Conservation (phyloP, 2,888 invertebrate genomes). For the Synergus umbraculus region DNA sequence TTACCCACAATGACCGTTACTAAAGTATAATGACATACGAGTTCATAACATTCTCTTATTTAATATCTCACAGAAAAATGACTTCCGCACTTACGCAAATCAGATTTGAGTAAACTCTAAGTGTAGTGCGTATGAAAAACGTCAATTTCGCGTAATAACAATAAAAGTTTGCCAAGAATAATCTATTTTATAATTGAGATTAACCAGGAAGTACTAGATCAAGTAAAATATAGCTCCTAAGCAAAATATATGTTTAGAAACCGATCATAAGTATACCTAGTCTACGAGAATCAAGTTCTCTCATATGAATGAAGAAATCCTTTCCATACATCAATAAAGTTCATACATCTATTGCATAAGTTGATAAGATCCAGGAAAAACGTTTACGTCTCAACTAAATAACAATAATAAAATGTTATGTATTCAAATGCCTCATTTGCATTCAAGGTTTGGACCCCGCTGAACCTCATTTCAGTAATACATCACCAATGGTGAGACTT, state of each 20-base stretch:
- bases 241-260: background rate
- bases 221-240: background rate
- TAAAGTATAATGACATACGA: conserved; percentile 2
- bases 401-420: no score
- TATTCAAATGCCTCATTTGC: background rate
- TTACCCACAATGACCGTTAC: background rate
- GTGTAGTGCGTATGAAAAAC: background rate
- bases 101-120: background rate
- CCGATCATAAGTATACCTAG: background rate
- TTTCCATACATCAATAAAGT: background rate
- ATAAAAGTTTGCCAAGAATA: background rate
- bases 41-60: conserved; percentile 22
- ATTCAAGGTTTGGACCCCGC: conserved; percentile 90
- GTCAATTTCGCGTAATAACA: background rate
- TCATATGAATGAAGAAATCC: background rate
- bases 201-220: background rate
- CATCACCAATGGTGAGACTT: conserved; percentile 88
- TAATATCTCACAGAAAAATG: conserved; percentile 3
- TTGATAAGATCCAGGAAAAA: background rate
- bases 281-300: background rate
- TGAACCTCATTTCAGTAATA: conserved; percentile 92
- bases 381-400: no score
- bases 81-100: conserved; percentile 26
- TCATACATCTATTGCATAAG: background rate
- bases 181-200: background rate